Percentiles rank a stretch among this genome's conserved stretches.
Conservation (phyloP, 2,888 invertebrate genomes). For the Yponomeuta sedellus region DNA sequence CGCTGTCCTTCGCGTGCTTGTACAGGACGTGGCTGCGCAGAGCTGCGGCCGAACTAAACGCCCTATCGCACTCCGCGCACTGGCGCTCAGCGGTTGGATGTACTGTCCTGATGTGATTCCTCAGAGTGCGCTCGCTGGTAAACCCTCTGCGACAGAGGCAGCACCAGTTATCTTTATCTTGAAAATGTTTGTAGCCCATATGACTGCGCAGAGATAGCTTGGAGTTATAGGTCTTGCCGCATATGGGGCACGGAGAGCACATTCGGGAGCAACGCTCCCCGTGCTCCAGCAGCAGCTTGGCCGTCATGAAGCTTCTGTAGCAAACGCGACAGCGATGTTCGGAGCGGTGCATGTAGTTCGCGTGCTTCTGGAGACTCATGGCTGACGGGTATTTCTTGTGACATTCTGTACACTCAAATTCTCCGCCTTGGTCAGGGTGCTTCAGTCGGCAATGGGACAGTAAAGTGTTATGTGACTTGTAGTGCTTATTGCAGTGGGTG, state of each 20-base stretch:
- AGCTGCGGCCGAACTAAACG: slow-evolving; percentile 36
- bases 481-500: slow-evolving; percentile 54
- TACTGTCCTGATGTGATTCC: slow-evolving; percentile 41
- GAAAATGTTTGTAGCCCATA: slow-evolving; percentile 48
- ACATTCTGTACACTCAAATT: slow-evolving; percentile 39
- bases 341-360: slow-evolving; percentile 49
- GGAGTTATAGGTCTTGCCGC: slow-evolving; percentile 44
- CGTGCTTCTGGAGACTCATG: slow-evolving; percentile 51
- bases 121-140: slow-evolving; percentile 35
- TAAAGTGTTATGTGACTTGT: slow-evolving; percentile 45
- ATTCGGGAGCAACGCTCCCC: slow-evolving; percentile 34
- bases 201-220: slow-evolving; percentile 45
- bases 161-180: slow-evolving; percentile 37
- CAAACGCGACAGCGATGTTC: slow-evolving; percentile 44
- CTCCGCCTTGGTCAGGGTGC: slow-evolving; percentile 38
- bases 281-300: slow-evolving; percentile 33
- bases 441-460: slow-evolving; percentile 44
- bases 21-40: slow-evolving; percentile 45
- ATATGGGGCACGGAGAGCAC: slow-evolving; percentile 37
- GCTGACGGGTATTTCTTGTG: slow-evolving; percentile 49
- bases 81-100: slow-evolving; percentile 39
- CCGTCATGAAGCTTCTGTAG: slow-evolving; percentile 41
- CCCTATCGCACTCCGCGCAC: slow-evolving; percentile 37
- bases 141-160: slow-evolving; percentile 43
- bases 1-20: slow-evolving; percentile 36